Evolutionary conservation across 2,888 invertebrate genomes (phyloP).

Genomic region (Kryphioiulus occultus): DNA sequence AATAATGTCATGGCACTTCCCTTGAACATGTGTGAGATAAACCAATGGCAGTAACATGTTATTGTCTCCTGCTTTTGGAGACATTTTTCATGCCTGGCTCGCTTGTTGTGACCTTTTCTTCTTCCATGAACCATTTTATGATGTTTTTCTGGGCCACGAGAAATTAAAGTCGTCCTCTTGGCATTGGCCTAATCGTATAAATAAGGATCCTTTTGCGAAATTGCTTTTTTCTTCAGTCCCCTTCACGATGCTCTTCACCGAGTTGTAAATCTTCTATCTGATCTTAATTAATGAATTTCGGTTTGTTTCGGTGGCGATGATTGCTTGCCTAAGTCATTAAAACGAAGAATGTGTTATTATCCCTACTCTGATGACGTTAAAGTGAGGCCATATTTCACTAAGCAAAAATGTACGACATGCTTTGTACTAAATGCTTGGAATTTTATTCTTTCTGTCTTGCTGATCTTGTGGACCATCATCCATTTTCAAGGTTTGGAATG

Average conservation of each 20-base stretch:
- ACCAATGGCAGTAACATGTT: neutral
- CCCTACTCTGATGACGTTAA: neutral
- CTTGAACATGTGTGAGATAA: neutral
- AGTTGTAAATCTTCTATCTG: neutral
- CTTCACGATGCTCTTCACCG: neutral
- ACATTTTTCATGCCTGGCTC: neutral
- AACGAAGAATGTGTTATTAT: neutral
- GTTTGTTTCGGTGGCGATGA: neutral
- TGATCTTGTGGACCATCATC: neutral
- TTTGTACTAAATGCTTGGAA: neutral
- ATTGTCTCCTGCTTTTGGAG: neutral
- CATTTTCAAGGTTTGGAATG: too few relatives aligned
- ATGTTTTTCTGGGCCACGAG: neutral
- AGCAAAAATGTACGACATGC: neutral
- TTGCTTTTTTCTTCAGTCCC: neutral
- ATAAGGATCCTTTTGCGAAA: neutral
- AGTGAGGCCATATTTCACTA: neutral
- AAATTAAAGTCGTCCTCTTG: neutral
- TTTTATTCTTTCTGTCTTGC: neutral
- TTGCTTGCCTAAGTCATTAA: neutral
- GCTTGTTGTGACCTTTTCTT: neutral
- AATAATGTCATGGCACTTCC: neutral
- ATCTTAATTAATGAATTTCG: neutral
- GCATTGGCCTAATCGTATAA: slow-evolving; percentile 9
- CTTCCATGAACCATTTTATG: neutral